Percentiles rank a stretch among this genome's conserved stretches.
These are phyloP conservation scores for Phortica okadai DNA, from an alignment of 2,888 invertebrate genomes.

Conservation along the genomic window DNA sequence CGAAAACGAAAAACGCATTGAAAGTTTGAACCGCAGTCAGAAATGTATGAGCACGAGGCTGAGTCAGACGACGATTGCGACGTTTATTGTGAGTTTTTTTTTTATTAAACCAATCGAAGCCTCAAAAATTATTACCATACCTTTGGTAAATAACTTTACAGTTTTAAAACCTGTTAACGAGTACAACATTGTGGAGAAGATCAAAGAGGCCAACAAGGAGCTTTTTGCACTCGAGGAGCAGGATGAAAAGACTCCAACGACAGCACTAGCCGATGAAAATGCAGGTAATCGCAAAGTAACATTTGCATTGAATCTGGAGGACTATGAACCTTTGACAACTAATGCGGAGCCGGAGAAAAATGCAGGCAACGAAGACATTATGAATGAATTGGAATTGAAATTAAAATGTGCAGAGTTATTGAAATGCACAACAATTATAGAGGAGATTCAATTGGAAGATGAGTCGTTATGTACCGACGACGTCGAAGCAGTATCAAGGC, in stretches of 20 bases:
- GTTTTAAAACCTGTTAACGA: constrained; percentile 77
- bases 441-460: constrained; percentile 6
- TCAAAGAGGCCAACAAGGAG: constrained; percentile 78
- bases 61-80: constrained; percentile 76
- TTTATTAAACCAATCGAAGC: constrained; percentile 42
- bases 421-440: constrained; percentile 7
- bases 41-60: constrained; percentile 71
- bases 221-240: constrained; percentile 71
- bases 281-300: constrained; percentile 74
- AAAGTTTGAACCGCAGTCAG: constrained; percentile 43
- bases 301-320: constrained; percentile 77
- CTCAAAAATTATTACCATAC: constrained; percentile 14
- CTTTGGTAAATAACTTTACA: constrained; percentile 60
- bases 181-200: constrained; percentile 79
- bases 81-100: constrained; percentile 74
- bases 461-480: constrained; percentile 29
- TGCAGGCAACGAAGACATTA: not conserved
- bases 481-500: constrained; percentile 41
- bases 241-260: constrained; percentile 40
- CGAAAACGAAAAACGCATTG: not conserved
- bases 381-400: constrained; percentile 19
- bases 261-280: not conserved
- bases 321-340: constrained; percentile 76
- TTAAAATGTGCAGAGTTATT: constrained; percentile 13
- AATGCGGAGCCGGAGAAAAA: constrained; percentile 44